phyloP scores from a whole-genome alignment of 2,888 invertebrate species.

The Agonopterix alstromeriana region DNA sequence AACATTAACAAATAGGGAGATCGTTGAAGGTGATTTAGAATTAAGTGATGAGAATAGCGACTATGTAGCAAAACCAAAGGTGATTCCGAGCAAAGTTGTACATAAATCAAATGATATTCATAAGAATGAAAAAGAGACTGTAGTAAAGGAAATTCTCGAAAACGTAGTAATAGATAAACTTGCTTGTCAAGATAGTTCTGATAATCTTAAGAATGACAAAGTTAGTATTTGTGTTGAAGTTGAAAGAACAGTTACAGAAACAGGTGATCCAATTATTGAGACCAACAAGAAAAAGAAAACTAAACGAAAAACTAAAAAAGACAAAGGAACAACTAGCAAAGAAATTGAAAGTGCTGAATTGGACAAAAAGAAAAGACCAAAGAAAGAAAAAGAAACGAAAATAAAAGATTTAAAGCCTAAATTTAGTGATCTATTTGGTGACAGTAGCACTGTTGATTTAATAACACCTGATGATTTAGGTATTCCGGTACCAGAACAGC shows the following conservation, averaged over 20 bases:
- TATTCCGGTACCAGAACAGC: conserved; percentile 12
- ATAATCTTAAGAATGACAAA: neutral
- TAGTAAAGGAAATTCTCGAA: neutral
- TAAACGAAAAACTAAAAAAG: conserved; percentile 26
- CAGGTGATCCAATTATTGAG: too few relatives aligned
- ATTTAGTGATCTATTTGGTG: conserved; percentile 59
- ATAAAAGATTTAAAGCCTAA: conserved; percentile 31
- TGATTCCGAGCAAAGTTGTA: neutral
- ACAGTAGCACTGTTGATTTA: conserved; percentile 45
- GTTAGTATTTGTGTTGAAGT: neutral
- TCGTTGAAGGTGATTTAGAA: conserved; percentile 55
- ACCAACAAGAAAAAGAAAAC: conserved; percentile 18
- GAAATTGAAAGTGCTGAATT: conserved; percentile 5
- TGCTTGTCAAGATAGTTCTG: too few relatives aligned
- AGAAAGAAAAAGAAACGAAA: conserved; percentile 16
- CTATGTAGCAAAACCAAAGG: conserved; percentile 11
- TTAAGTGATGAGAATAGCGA: conserved; percentile 60
- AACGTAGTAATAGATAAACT: neutral
- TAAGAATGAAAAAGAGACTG: too few relatives aligned
- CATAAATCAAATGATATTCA: conserved; percentile 4
- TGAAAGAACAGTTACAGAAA: neutral
- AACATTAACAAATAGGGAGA: conserved; percentile 17
- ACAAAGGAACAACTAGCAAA: conserved; percentile 20
- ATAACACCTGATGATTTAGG: conserved; percentile 65
- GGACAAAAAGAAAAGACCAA: conserved; percentile 8